Conservation (phyloP, 2,797 vertebrate genomes). For the Aratinga solstitialis region DNA sequence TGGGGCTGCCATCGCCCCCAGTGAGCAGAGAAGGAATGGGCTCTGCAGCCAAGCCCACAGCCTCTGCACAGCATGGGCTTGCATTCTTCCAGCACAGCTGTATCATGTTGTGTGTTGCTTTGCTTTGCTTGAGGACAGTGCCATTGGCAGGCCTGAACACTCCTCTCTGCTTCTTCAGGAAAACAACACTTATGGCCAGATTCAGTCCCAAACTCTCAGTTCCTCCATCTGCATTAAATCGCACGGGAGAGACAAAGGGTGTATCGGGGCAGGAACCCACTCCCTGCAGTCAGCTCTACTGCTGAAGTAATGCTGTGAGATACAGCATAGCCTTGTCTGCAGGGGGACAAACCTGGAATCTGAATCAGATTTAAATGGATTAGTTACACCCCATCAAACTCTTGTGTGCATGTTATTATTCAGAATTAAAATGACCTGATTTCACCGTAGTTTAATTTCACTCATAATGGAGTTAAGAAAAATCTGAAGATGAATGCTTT, state of each 20-base stretch:
- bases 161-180: not conserved
- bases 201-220: not conserved
- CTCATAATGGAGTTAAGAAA: not conserved
- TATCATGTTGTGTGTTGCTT: accelerated
- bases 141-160: not conserved
- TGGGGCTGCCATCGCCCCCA: not conserved
- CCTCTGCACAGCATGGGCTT: not conserved
- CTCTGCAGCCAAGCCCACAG: not conserved
- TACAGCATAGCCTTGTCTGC: not conserved
- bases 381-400: conserved; percentile 57
- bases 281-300: not conserved
- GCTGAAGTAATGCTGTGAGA: not conserved
- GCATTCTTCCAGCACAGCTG: not conserved
- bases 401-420: conserved; percentile 11
- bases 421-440: conserved; percentile 46
- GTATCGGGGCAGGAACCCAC: accelerated
- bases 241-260: not conserved
- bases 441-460: conserved; percentile 35
- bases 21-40: accelerated
- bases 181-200: not conserved
- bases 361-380: conserved; percentile 50
- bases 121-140: not conserved
- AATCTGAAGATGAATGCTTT: conserved; percentile 27
- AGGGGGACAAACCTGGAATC: not conserved
- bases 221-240: not conserved